These are phyloP conservation scores for Brachionus asplanchnoidis DNA, from an alignment of 1,140 invertebrate genomes.

Conservation along the genomic window DNA sequence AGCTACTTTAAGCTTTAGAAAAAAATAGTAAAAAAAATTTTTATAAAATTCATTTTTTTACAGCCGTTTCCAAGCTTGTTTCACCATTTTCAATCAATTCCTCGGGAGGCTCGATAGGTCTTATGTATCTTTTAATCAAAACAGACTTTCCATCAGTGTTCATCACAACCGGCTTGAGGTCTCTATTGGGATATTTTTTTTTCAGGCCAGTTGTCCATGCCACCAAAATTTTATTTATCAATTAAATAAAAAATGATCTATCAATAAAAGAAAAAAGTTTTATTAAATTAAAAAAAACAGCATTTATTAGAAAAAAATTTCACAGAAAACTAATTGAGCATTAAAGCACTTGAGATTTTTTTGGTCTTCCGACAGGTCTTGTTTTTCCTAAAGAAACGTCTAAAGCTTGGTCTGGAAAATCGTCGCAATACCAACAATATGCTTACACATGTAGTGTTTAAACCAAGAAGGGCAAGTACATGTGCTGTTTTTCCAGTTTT, in stretches of 20 bases:
- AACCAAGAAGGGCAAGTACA: no score
- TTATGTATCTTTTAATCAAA: constrained; percentile 67
- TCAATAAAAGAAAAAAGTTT: not conserved
- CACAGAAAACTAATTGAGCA: not conserved
- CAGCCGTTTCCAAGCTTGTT: not conserved
- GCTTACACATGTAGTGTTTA: not conserved
- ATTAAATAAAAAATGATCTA: no score
- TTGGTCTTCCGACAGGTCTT: not conserved
- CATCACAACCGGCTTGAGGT: constrained; percentile 65
- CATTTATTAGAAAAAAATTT: no score
- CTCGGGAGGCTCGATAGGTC: constrained; percentile 64
- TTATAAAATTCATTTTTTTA: not conserved
- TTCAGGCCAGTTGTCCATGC: constrained; percentile 51
- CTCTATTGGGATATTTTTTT: constrained; percentile 60
- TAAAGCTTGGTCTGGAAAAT: not conserved
- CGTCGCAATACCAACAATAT: not conserved
- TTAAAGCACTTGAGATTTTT: not conserved
- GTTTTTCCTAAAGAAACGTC: not conserved
- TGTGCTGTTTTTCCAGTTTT: no score
- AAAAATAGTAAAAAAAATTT: constrained; percentile 31
- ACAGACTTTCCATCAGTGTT: constrained; percentile 67
- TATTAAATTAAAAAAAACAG: no score
- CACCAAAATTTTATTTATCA: no score
- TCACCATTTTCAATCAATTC: not conserved
- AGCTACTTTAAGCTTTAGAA: constrained; percentile 52